A percentile compares a stretch with the other conserved stretches of the same genome.
phyloP scores from a whole-genome alignment of 1,140 invertebrate genomes.

The Scaptodrosophila lebanonensis region DNA sequence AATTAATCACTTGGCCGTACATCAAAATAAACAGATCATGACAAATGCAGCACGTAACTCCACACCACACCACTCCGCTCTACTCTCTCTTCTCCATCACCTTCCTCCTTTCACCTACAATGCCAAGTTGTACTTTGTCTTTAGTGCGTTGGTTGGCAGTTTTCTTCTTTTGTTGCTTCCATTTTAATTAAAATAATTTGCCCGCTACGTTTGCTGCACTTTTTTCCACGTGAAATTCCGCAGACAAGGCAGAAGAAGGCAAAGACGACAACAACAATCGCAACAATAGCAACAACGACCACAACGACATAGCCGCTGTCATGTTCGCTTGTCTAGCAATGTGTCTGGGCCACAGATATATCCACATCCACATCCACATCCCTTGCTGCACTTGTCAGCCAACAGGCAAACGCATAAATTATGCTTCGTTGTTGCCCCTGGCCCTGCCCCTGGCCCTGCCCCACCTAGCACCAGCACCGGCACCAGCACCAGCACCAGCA shows the following conservation, averaged over 20 bases:
- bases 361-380: conserved; percentile 29
- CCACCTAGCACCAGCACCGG: too few species aligned
- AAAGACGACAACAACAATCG: conserved; percentile 25
- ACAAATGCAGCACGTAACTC: conserved; percentile 64
- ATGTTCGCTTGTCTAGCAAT: conserved; percentile 67
- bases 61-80: conserved; percentile 14
- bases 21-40: conserved; percentile 75
- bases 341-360: conserved; percentile 45
- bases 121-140: conserved; percentile 9
- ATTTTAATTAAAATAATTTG: conserved; percentile 72
- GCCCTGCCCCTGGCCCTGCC: too few species aligned
- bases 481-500: too few species aligned
- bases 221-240: conserved; percentile 72
- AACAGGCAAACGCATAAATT: conserved; percentile 65
- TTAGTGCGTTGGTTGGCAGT: too few species aligned
- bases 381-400: not conserved
- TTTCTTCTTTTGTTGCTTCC: conserved; percentile 7
- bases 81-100: not conserved
- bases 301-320: conserved; percentile 59
- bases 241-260: conserved; percentile 14
- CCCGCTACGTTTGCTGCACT: conserved; percentile 43
- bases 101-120: not conserved
- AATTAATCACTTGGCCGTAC: conserved; percentile 58
- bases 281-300: too few species aligned
- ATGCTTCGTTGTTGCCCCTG: conserved; percentile 60